phyloP scores from a whole-genome alignment of 2,888 invertebrate genomes.

The Chrysolina americana region DNA sequence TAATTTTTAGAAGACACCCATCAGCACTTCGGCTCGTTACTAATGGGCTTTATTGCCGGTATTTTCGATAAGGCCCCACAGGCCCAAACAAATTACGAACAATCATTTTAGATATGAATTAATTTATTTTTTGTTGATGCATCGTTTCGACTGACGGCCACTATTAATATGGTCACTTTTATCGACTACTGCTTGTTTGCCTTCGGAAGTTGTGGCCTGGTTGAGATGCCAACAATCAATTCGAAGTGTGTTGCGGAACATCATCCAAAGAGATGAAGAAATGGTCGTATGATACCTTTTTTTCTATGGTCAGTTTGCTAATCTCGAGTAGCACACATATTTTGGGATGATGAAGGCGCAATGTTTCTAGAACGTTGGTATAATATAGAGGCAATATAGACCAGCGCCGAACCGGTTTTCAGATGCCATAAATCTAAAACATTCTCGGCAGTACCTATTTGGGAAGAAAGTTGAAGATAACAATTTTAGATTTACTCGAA shows the following conservation, averaged over 20 bases:
- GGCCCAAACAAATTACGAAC: conserved; percentile 52
- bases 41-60: conserved; percentile 55
- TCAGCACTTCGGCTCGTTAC: conserved; percentile 52
- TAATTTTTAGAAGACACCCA: conserved; percentile 60
- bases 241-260: background rate
- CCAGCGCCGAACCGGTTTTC: too few species aligned
- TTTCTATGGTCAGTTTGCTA: too few species aligned
- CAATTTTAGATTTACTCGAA: too few species aligned
- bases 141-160: conserved; percentile 26
- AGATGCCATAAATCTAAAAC: too few species aligned
- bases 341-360: too few species aligned
- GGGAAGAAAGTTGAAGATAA: too few species aligned
- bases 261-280: background rate
- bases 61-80: conserved; percentile 50
- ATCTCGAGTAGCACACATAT: too few species aligned
- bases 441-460: too few species aligned
- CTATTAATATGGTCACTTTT: conserved; percentile 35
- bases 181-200: conserved; percentile 11
- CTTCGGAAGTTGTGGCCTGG: background rate
- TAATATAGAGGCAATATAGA: too few species aligned
- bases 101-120: conserved; percentile 53
- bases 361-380: too few species aligned
- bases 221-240: background rate
- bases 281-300: too few species aligned
- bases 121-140: conserved; percentile 46